Conservation (phyloP, 92 coral and sea anemone species). For the Epizoanthus stellaris region DNA sequence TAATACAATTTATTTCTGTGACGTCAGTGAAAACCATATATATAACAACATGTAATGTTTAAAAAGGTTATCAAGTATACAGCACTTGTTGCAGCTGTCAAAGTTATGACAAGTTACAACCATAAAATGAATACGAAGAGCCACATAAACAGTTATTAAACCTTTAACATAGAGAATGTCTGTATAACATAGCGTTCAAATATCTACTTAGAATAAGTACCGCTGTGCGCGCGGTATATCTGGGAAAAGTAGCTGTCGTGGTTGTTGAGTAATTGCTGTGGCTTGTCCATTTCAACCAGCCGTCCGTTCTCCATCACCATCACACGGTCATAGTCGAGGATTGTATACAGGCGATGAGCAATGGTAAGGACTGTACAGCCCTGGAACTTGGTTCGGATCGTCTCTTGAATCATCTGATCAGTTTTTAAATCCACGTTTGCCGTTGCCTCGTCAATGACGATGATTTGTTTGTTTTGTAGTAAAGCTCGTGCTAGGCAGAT, state of each 20-base stretch:
- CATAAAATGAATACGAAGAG: no score
- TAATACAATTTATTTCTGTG: no score
- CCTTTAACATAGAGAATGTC: no score
- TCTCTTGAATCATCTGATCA: slow-evolving; percentile 17
- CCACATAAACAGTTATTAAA: no score
- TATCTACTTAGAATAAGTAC: background rate
- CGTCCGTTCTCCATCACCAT: slow-evolving; percentile 28
- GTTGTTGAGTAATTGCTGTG: slow-evolving; percentile 12
- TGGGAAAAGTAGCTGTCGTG: slow-evolving; percentile 14
- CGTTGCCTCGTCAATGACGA: slow-evolving; percentile 26
- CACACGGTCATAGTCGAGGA: slow-evolving; percentile 16
- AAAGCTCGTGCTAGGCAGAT: slow-evolving; percentile 24
- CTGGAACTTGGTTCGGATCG: slow-evolving; percentile 28
- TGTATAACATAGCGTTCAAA: background rate
- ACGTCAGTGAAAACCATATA: no score
- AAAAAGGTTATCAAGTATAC: no score
- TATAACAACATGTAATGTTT: no score
- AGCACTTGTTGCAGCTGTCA: no score
- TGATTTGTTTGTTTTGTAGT: slow-evolving; percentile 20
- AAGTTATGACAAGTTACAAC: no score
- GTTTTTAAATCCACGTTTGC: slow-evolving; percentile 20
- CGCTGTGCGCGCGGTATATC: background rate
- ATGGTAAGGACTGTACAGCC: slow-evolving; percentile 16
- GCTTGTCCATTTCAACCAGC: slow-evolving; percentile 1
- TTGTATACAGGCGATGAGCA: slow-evolving; percentile 18